Conservation (phyloP, 2,113 vertebrate species). For the Upupa epops region DNA sequence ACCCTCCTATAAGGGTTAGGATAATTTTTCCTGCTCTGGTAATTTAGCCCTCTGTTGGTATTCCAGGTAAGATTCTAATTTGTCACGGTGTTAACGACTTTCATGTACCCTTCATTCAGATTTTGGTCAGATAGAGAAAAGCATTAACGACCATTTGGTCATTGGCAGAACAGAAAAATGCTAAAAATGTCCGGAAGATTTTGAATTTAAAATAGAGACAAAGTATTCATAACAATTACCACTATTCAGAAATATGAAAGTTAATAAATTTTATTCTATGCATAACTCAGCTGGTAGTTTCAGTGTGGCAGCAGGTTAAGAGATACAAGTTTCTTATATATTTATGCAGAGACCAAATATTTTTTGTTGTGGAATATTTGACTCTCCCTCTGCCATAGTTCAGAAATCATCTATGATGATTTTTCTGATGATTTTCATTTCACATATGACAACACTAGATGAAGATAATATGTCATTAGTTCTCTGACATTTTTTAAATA, state of each 20-base stretch:
- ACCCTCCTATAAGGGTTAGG: neutral
- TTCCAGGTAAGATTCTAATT: neutral
- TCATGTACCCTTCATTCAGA: neutral
- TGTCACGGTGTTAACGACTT: neutral
- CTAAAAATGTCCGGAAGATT: neutral
- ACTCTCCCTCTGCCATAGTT: neutral
- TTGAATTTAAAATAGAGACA: neutral
- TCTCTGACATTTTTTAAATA: neutral
- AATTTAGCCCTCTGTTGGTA: neutral
- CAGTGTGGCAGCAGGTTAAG: neutral
- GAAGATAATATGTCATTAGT: neutral
- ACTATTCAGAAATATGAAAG: neutral
- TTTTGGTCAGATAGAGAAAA: neutral
- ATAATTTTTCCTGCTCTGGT: neutral
- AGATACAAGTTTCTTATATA: neutral
- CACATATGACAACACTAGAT: neutral
- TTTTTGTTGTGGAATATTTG: neutral
- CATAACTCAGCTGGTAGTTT: neutral
- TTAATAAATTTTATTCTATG: neutral
- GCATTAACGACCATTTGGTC: neutral
- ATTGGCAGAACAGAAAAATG: neutral
- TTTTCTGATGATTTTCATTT: no score
- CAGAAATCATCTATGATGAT: neutral
- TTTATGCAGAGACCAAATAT: neutral
- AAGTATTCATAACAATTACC: neutral